These are phyloP conservation scores for Atta colombica DNA, from an alignment of 1,140 invertebrate genomes.

Conservation along the genomic window DNA sequence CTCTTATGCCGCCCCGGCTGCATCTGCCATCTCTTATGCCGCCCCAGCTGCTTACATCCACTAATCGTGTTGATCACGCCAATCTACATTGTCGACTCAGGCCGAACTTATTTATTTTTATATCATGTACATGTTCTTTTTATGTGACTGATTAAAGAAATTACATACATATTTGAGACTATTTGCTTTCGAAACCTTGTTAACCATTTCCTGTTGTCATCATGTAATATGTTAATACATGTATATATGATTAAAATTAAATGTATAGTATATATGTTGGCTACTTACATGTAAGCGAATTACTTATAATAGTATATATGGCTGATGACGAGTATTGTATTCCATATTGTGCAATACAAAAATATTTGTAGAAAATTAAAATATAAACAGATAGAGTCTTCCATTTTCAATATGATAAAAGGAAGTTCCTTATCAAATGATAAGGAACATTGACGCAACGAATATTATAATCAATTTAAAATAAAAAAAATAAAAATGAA, in stretches of 20 bases:
- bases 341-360: neutral
- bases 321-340: neutral
- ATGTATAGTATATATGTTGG: neutral
- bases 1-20: slow-evolving; percentile 32
- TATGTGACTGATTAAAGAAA: slow-evolving; percentile 69
- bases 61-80: slow-evolving; percentile 64
- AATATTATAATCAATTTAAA: slow-evolving; percentile 1
- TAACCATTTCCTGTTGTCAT: neutral
- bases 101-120: slow-evolving; percentile 73
- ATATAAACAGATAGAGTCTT: neutral
- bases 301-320: neutral
- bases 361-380: slow-evolving; percentile 2
- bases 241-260: neutral
- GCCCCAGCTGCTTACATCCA: slow-evolving; percentile 58
- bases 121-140: slow-evolving; percentile 65
- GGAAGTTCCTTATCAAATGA: neutral
- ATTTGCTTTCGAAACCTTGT: neutral
- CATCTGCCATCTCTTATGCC: slow-evolving; percentile 46
- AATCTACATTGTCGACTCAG: slow-evolving; percentile 67
- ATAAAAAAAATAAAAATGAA: neutral
- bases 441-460: neutral
- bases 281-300: neutral
- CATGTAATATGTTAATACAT: neutral
- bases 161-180: slow-evolving; percentile 58
- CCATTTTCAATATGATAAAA: neutral